A percentile compares a stretch with the other conserved stretches of the same genome.
These are phyloP conservation scores for Canis aureus DNA, from an alignment of 2,113 vertebrate genomes.

Conservation along the genomic window DNA sequence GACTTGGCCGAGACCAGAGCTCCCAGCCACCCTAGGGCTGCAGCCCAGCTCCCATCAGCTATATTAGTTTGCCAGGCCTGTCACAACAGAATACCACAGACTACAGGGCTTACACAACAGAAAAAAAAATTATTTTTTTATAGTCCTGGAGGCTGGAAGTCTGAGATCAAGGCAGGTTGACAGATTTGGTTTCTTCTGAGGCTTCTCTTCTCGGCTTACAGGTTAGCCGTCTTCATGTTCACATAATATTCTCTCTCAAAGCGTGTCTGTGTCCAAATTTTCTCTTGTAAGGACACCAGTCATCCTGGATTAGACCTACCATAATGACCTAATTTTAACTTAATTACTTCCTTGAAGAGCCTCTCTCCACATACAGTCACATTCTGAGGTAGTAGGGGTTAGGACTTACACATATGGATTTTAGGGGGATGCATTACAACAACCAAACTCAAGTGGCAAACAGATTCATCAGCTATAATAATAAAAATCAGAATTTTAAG, in stretches of 20 bases:
- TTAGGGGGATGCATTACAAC: background rate
- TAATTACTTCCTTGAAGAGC: background rate
- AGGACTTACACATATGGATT: background rate
- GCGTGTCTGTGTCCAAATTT: background rate
- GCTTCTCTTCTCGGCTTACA: background rate
- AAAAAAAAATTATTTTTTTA: background rate
- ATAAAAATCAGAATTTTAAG: background rate
- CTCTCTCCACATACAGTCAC: background rate
- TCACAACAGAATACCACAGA: background rate
- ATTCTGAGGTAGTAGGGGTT: background rate
- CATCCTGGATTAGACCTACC: background rate
- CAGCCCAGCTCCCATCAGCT: background rate
- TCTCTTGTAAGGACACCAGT: background rate
- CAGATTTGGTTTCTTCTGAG: background rate
- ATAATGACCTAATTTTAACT: background rate
- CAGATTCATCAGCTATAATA: background rate
- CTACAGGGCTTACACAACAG: rapidly evolving
- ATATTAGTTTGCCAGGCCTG: background rate
- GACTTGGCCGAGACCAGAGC: background rate
- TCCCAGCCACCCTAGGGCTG: background rate
- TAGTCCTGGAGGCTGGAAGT: background rate
- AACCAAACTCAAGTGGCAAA: background rate
- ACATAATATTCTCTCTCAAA: background rate
- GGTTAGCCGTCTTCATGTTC: background rate
- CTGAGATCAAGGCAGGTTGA: background rate